phyloP scores from a whole-genome alignment of 35 echinoderm and acorn worm species.

The Lytechinus pictus region DNA sequence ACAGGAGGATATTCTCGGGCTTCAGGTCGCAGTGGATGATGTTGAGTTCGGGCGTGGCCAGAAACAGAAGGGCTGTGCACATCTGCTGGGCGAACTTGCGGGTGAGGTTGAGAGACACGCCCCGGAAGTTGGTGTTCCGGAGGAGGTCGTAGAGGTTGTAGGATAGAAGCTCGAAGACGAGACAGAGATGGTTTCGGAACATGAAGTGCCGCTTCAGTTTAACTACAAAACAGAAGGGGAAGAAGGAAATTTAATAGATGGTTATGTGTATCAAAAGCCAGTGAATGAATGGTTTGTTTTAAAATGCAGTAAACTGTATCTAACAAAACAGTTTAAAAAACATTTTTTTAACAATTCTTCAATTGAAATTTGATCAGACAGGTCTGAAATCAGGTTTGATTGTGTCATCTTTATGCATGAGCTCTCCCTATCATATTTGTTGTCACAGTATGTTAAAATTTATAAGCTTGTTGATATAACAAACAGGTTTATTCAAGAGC shows the following conservation, averaged over 20 bases:
- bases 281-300: no score
- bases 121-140: conserved; percentile 95
- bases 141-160: conserved; percentile 98
- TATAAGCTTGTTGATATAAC: no score
- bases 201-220: conserved; percentile 98
- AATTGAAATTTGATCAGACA: no score
- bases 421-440: no score
- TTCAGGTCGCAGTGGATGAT: conserved; percentile 99
- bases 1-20: conserved; percentile 85
- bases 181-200: conserved; percentile 98
- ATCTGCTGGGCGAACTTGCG: conserved; percentile 99
- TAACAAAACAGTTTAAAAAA: no score
- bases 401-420: no score
- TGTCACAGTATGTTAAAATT: no score
- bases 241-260: not conserved
- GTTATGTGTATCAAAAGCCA: not conserved
- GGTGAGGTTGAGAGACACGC: conserved; percentile 95
- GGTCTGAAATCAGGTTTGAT: no score
- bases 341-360: no score
- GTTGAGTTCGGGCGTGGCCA: conserved; percentile 97
- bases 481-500: no score
- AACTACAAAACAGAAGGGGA: conserved; percentile 53
- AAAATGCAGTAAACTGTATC: no score
- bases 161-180: conserved; percentile 97
- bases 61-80: conserved; percentile 96